Evolutionary conservation across 2,888 invertebrate species (phyloP).

Genomic region (Sicus ferrugineus): DNA sequence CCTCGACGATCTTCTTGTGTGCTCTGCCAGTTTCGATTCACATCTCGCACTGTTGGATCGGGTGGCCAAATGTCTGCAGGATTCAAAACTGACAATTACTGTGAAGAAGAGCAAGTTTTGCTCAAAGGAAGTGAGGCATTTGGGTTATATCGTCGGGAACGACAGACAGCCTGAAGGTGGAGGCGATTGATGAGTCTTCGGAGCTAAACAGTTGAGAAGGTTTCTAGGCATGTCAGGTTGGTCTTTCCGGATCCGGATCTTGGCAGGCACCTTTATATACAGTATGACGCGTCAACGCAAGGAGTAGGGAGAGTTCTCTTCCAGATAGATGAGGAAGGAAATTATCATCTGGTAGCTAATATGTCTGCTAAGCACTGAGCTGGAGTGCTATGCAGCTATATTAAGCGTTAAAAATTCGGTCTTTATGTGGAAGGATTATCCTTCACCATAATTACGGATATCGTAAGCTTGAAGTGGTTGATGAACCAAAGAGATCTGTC

Average conservation of each 20-base stretch:
- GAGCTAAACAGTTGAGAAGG: too few species aligned
- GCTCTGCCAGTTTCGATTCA: too few species aligned
- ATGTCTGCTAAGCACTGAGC: slow-evolving; percentile 16
- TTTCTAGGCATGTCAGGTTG: too few species aligned
- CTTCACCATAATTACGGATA: slow-evolving; percentile 44
- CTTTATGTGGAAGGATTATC: slow-evolving; percentile 38
- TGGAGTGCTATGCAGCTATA: slow-evolving; percentile 26
- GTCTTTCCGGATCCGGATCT: too few species aligned
- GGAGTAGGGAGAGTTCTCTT: neutral
- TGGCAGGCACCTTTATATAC: neutral
- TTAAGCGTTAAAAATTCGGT: slow-evolving; percentile 22
- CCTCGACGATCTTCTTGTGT: too few species aligned
- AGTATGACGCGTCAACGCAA: too few species aligned
- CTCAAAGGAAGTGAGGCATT: neutral
- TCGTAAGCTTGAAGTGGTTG: slow-evolving; percentile 45
- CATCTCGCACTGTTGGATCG: slow-evolving; percentile 4
- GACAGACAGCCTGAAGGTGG: neutral
- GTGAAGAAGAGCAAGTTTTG: neutral
- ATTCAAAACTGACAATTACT: neutral
- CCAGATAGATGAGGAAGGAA: neutral
- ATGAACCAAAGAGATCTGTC: slow-evolving; percentile 43
- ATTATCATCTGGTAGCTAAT: neutral
- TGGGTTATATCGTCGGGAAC: neutral
- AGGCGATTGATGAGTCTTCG: too few species aligned
- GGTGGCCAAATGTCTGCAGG: too few species aligned